Evolutionary conservation across 2,888 invertebrate genomes (phyloP).

Genomic region (Orthonevra nobilis): DNA sequence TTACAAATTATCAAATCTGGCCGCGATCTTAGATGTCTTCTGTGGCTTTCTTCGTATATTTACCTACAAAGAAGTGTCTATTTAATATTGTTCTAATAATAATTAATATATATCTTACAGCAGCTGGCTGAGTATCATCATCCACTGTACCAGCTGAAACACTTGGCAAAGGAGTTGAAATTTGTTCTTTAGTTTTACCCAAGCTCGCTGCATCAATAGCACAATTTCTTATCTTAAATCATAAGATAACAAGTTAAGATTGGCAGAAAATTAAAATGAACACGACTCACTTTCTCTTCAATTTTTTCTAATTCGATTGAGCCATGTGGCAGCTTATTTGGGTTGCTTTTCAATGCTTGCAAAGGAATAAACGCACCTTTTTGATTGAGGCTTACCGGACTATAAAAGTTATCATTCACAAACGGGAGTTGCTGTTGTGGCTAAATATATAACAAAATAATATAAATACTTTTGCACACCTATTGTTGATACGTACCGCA

Average conservation of each 20-base stretch:
- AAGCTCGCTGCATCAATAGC: constrained; percentile 14
- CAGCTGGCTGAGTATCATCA: not conserved
- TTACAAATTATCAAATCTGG: constrained; percentile 68
- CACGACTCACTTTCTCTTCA: constrained; percentile 62
- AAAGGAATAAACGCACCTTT: constrained; percentile 81
- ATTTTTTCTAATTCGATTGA: constrained; percentile 25
- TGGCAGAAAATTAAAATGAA: not conserved
- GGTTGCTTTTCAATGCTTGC: constrained; percentile 81
- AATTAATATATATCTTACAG: constrained; percentile 15
- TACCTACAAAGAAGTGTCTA: constrained; percentile 1
- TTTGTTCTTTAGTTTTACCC: not conserved
- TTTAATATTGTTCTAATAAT: no score
- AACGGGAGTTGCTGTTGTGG: constrained; percentile 62
- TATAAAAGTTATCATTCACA: constrained; percentile 68
- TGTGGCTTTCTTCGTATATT: constrained; percentile 25
- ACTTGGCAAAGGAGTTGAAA: not conserved
- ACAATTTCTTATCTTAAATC: constrained; percentile 38
- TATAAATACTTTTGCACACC: not conserved
- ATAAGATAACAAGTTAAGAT: not conserved
- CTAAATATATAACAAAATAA: constrained; percentile 26
- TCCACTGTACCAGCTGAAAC: not conserved
- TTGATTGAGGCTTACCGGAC: constrained; percentile 70
- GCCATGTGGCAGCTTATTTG: constrained; percentile 34
- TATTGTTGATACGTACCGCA: constrained; percentile 20
- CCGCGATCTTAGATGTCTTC: constrained; percentile 74